Evolutionary conservation across 2,888 invertebrate species (phyloP).

Genomic region (Drosophila putrida): DNA sequence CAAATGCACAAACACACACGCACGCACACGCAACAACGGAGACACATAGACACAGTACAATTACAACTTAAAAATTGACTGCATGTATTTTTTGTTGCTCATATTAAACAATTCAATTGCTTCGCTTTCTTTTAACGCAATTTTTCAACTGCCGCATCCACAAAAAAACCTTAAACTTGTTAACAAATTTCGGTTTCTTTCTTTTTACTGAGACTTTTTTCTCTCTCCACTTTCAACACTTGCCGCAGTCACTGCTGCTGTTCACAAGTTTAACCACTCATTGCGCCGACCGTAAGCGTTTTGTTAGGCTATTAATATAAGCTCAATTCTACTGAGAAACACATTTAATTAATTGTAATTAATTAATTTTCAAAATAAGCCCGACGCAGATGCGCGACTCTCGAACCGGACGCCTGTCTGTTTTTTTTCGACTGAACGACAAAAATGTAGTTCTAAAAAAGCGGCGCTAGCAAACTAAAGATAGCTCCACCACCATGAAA

Average conservation of each 20-base stretch:
- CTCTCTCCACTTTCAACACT: constrained; percentile 63
- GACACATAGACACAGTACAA: constrained; percentile 32
- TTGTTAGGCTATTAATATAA: constrained; percentile 26
- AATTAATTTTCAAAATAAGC: constrained; percentile 37
- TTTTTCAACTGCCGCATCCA: constrained; percentile 51
- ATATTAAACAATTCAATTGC: constrained; percentile 63
- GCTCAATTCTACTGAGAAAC: constrained; percentile 17
- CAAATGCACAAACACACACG: constrained; percentile 31
- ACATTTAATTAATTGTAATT: constrained; percentile 50
- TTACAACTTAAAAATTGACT: constrained; percentile 56
- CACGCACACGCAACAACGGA: constrained; percentile 30
- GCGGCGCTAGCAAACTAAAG: too few relatives aligned
- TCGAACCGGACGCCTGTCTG: constrained; percentile 66
- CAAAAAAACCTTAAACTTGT: constrained; percentile 64
- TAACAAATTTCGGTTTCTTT: constrained; percentile 55
- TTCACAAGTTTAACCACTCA: constrained; percentile 39
- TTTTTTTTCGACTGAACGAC: constrained; percentile 44
- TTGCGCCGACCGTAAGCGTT: constrained; percentile 29
- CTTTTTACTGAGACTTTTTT: constrained; percentile 56
- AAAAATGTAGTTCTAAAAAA: too few relatives aligned
- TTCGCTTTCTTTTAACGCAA: constrained; percentile 63
- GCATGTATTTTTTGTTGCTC: constrained; percentile 49
- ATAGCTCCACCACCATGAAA: too few relatives aligned
- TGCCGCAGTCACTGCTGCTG: constrained; percentile 49
- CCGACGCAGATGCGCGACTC: constrained; percentile 64